phyloP scores from a whole-genome alignment of 2,113 vertebrate species.

The Nannobrachium achirus region DNA sequence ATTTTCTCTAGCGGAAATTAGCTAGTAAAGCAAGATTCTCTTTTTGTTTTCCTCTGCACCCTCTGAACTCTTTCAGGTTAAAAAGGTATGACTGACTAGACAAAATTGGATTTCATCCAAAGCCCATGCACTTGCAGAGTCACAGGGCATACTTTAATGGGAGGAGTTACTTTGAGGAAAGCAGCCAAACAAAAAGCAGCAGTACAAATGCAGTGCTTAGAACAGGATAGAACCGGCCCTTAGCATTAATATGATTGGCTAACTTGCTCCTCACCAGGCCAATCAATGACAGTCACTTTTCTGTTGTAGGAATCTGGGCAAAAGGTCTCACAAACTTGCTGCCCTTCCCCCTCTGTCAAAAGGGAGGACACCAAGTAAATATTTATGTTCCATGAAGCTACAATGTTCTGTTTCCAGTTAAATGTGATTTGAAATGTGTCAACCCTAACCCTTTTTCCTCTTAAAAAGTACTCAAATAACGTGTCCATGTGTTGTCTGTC shows the following conservation, averaged over 20 bases:
- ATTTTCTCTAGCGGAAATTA: no score
- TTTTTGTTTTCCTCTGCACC: no score
- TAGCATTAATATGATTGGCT: constrained; percentile 63
- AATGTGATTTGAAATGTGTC: constrained; percentile 2
- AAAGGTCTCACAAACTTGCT: constrained; percentile 72
- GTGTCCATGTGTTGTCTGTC: no score
- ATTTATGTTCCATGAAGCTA: constrained; percentile 32
- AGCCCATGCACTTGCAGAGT: not conserved
- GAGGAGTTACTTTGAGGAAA: not conserved
- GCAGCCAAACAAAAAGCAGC: not conserved
- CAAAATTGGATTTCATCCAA: no score
- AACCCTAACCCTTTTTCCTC: no score
- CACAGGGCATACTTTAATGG: constrained; percentile 2
- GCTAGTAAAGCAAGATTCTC: no score
- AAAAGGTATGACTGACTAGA: not conserved
- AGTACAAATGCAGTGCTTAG: constrained; percentile 40
- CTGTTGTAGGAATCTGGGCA: constrained; percentile 67
- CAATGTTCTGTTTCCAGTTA: constrained; percentile 15
- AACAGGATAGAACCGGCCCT: constrained; percentile 28
- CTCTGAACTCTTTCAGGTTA: no score
- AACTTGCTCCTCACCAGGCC: constrained; percentile 37
- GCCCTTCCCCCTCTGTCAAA: constrained; percentile 46
- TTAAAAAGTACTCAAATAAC: not conserved
- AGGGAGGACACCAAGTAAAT: constrained; percentile 30
- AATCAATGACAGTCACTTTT: constrained; percentile 42